Evolutionary conservation across 1,140 invertebrate genomes (phyloP).

Genomic region (Ceratina australensis): DNA sequence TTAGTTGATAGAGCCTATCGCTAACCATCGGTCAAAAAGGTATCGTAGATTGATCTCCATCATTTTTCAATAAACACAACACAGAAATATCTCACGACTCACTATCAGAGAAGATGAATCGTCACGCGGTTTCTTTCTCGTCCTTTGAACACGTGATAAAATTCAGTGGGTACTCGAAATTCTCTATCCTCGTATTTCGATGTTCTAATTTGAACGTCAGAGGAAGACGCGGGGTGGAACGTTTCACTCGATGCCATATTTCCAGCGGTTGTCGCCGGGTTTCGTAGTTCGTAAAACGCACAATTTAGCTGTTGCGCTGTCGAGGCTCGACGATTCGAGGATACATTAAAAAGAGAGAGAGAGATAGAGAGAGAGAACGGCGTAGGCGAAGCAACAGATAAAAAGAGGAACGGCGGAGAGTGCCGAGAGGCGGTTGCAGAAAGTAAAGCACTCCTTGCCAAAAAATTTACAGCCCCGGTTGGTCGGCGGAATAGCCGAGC

Average conservation of each 20-base stretch:
- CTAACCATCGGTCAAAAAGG: too few species aligned
- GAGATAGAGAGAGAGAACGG: background rate
- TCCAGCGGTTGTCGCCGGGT: background rate
- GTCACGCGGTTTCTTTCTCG: too few species aligned
- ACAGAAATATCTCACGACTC: too few species aligned
- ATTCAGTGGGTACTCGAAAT: too few species aligned
- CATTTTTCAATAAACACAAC: too few species aligned
- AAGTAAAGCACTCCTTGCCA: constrained; percentile 18
- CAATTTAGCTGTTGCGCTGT: constrained; percentile 8
- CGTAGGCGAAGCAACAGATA: background rate
- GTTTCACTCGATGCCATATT: constrained; percentile 2
- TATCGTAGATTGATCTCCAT: too few species aligned
- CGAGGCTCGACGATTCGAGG: background rate
- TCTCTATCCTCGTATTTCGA: too few species aligned
- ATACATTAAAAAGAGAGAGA: constrained; percentile 11
- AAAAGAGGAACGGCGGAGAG: background rate
- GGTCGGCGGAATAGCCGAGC: constrained; percentile 21
- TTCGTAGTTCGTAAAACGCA: constrained; percentile 17
- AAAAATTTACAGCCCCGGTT: constrained; percentile 26
- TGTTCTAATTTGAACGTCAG: too few species aligned
- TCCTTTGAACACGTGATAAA: too few species aligned
- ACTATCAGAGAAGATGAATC: too few species aligned
- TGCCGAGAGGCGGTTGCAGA: background rate
- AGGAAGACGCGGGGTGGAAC: background rate
- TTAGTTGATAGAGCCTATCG: too few species aligned